Base-by-base conservation (phyloP, 1,140 invertebrate species). In the Penaeus vannamei region DNA sequence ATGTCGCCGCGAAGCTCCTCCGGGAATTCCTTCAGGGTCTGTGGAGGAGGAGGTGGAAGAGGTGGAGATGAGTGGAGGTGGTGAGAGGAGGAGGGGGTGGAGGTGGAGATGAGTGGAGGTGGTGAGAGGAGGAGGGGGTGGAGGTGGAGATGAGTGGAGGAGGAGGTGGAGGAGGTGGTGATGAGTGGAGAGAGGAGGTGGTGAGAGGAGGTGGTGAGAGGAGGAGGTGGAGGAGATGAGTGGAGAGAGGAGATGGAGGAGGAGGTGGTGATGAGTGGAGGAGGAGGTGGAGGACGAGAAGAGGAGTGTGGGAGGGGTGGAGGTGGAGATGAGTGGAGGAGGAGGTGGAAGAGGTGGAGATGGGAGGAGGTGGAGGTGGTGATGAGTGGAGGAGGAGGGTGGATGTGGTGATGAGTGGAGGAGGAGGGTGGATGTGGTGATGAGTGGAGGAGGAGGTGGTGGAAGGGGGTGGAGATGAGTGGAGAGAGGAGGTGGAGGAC, bases 1-100 rank as follows among this genome's bases (percentile, higher is more conserved):
- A 99, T 97, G 92, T 99, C 98, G 20, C 98, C 98, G 80, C 98
- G 94, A 53, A 99, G 94, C 93, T 99, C 98, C 93, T 99, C 98
- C 0, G 98, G 98, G 94, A 99, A 99, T 94, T 99, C 98, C 93
- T 97, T 86, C 60, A 86, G 59, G 2, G 85, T 86, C 85, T 88
- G 79, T 5, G n/a, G 61, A n/a, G 42, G 23, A 61, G 42, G 82
- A 60, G 14, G 46, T 23, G 46, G 29, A 23, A 14, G 23, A 14
- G 66, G 22, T 81, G 79, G 17, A 19, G 29, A 80, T 4, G 61
- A 29, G 5, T 85, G 36, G 42, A 20, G 29, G 8, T n/a, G 19
- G 22, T 32, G 29, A 61, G 4, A 59, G 19, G 32, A n/a, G 46
- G 29, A 23, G 42, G 61, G 22, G 26, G 82, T 12, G 22, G 29